Evolutionary conservation across 2,888 invertebrate species (phyloP), one percentile per base, ranked within the genome.

Genomic region (Tinea semifulvella): DNA sequence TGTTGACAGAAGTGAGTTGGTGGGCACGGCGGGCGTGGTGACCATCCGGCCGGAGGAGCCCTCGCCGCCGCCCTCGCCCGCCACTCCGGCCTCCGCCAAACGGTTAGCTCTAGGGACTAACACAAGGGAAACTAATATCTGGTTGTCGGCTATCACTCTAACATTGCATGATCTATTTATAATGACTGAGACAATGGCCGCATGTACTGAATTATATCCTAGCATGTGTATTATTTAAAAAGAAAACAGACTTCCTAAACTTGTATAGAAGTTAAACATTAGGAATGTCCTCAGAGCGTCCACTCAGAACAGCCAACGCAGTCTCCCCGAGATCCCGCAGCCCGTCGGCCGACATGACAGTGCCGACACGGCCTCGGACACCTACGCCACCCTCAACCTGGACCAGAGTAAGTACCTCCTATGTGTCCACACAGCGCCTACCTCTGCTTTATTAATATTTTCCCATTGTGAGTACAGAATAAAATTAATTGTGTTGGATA

Each of bases 381-480:
- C 93, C 49, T 94, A 94, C 64, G 94, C 93, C 26, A 94, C 93
- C 4, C 91, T 94, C 11, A 88, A 87, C 53, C 61, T 81, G 49
- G 74, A 77, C 56, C 71, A 72, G 64, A 74, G 82, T 80, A 66
- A 43, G 35, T 47, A n/a, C n/a, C n/a, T n/a, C n/a, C n/a, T n/a
- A n/a, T n/a, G n/a, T n/a, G n/a, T n/a, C n/a, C n/a, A n/a, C n/a
- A n/a, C n/a, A n/a, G n/a, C n/a, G n/a, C n/a, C n/a, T n/a, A n/a
- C n/a, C n/a, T n/a, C n/a, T n/a, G n/a, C n/a, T n/a, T n/a, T n/a
- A n/a, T n/a, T n/a, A n/a, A n/a, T n/a, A n/a, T n/a, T n/a, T n/a
- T n/a, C n/a, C n/a, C n/a, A n/a, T n/a, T n/a, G n/a, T n/a, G n/a
- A n/a, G n/a, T n/a, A n/a, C n/a, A n/a, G n/a, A n/a, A n/a, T n/a